Percentiles rank a stretch among this genome's conserved stretches.
Conservation (phyloP, 2,113 vertebrate genomes). For the Phyllostomus discolor region DNA sequence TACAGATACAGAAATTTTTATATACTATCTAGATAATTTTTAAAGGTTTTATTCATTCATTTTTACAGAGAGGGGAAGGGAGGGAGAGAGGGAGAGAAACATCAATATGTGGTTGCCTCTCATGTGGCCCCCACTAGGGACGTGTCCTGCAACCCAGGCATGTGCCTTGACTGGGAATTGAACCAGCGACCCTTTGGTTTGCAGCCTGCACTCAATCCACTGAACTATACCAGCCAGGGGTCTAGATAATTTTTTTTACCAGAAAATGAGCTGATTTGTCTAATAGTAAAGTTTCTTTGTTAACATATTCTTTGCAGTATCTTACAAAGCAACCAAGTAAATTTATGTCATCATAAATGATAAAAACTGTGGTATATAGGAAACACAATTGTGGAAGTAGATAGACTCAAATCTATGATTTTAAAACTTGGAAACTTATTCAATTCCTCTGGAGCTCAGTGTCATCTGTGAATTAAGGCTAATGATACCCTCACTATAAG, state of each 20-base stretch:
- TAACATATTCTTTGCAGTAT: background rate
- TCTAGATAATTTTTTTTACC: constrained; percentile 23
- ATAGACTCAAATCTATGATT: background rate
- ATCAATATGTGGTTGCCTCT: too few relatives aligned
- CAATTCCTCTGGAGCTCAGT: background rate
- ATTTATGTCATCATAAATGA: background rate
- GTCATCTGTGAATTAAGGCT: background rate
- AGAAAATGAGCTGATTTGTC: constrained; percentile 46
- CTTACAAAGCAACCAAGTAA: background rate
- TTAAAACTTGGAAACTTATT: background rate
- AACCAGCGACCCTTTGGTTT: too few relatives aligned
- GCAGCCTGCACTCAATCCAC: too few relatives aligned
- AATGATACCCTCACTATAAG: background rate
- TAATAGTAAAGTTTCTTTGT: constrained; percentile 42
- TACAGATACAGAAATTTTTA: background rate
- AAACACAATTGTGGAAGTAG: background rate
- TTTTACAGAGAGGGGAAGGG: too few relatives aligned
- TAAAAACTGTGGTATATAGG: background rate
- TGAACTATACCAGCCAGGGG: too few relatives aligned
- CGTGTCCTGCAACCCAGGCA: too few relatives aligned
- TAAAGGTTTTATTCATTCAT: background rate
- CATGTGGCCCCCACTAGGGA: too few relatives aligned
- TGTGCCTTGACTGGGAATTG: too few relatives aligned
- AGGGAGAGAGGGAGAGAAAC: too few relatives aligned
- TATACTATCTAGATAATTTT: constrained; percentile 17